Percentiles rank a stretch among this genome's conserved stretches.
Evolutionary conservation across 2,113 vertebrate species (phyloP).

Genomic region (Pica pica): DNA sequence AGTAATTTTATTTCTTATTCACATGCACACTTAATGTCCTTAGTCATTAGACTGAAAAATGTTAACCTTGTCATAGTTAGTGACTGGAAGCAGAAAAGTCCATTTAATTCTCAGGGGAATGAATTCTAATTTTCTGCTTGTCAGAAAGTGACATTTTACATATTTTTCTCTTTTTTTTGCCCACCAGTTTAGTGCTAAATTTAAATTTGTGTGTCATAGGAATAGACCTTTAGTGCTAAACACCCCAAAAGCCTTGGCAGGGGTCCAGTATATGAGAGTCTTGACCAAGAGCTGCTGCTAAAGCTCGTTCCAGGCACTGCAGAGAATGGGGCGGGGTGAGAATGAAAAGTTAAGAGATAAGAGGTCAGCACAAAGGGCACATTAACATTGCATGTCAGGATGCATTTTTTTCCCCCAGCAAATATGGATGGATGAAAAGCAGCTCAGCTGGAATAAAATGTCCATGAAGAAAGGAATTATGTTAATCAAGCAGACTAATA

Average conservation of each 20-base stretch:
- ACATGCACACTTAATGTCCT: slow-evolving; percentile 59
- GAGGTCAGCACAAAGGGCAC: slow-evolving; percentile 15
- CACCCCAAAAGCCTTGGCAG: slow-evolving; percentile 33
- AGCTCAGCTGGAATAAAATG: slow-evolving; percentile 45
- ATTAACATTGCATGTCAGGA: slow-evolving; percentile 14
- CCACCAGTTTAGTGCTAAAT: slow-evolving; percentile 54
- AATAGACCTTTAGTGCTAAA: slow-evolving; percentile 41
- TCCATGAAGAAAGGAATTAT: slow-evolving; percentile 39
- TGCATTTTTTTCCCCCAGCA: not conserved
- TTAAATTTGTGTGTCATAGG: slow-evolving; percentile 51
- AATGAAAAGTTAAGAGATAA: not conserved
- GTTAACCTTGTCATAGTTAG: slow-evolving; percentile 71
- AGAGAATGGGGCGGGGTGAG: not conserved
- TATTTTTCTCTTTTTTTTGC: slow-evolving; percentile 53
- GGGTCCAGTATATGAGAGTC: not conserved
- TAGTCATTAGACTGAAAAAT: slow-evolving; percentile 68
- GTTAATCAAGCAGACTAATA: slow-evolving; percentile 10
- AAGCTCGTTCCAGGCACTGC: slow-evolving; percentile 1
- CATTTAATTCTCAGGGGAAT: slow-evolving; percentile 60
- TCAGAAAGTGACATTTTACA: slow-evolving; percentile 71
- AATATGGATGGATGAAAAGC: slow-evolving; percentile 10
- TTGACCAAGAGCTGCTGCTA: slow-evolving; percentile 35
- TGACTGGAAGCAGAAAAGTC: slow-evolving; percentile 70
- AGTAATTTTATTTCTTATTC: slow-evolving; percentile 56
- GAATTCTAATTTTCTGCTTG: slow-evolving; percentile 74